Conservation (phyloP, 2,888 invertebrate species). For the Caenorhabditis sp. region DNA sequence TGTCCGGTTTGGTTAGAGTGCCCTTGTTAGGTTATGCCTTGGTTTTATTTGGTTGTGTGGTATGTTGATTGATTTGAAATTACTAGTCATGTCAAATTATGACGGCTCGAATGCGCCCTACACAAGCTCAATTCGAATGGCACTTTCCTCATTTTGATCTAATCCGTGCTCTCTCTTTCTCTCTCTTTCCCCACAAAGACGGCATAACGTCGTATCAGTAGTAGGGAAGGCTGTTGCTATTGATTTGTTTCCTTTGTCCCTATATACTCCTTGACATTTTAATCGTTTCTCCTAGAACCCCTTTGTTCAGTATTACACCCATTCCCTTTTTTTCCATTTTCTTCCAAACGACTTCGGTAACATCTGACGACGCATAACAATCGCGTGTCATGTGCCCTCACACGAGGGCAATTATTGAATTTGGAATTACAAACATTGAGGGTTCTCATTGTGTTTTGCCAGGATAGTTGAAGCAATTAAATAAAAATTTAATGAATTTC, state of each 20-base stretch:
- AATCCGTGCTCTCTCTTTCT: too few relatives aligned
- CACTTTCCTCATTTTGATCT: too few relatives aligned
- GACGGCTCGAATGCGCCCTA: too few relatives aligned
- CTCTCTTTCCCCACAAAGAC: background rate
- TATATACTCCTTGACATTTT: background rate
- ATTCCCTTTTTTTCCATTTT: background rate
- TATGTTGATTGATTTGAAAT: too few relatives aligned
- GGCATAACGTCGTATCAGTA: background rate
- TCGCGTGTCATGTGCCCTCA: slow-evolving; percentile 43
- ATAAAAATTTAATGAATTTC: too few relatives aligned
- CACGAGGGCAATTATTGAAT: slow-evolving; percentile 48
- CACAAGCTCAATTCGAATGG: too few relatives aligned
- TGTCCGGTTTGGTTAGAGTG: too few relatives aligned
- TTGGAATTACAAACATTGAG: slow-evolving; percentile 10
- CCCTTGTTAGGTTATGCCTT: too few relatives aligned
- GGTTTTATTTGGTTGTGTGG: background rate
- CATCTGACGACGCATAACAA: slow-evolving; percentile 21
- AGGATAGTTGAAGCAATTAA: background rate
- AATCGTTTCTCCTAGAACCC: background rate
- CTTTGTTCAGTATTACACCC: slow-evolving; percentile 5
- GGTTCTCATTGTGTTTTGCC: slow-evolving; percentile 6
- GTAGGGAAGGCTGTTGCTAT: background rate
- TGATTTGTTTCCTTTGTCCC: slow-evolving; percentile 11
- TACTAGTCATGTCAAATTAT: too few relatives aligned
- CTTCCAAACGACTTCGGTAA: slow-evolving; percentile 25